Base-by-base conservation (phyloP, 2,888 invertebrate genomes). In the Hyles lineata region DNA sequence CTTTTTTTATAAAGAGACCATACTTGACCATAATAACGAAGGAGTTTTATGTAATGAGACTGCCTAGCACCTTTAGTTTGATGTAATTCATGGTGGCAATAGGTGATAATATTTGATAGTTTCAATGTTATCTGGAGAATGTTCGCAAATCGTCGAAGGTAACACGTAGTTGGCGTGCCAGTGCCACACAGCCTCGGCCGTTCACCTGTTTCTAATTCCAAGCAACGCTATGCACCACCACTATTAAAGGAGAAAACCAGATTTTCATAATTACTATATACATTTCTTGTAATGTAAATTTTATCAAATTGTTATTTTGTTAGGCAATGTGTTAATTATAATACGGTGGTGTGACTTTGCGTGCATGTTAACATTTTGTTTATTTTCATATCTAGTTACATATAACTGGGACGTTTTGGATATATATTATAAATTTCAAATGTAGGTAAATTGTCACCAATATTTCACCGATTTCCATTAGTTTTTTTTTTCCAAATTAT, bases 111-210 rank as follows among this genome's bases (percentile, higher is more conserved):
- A 79, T 82, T 80, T 76, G 75, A 76, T 79, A 77, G n/a, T 35
- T 21, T 59, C 43, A 32, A 74, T 75, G 71, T 61, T 55, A 70
- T 74, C 75, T 32, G 79, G 81, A 80, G 80, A 83, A 80, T 77
- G 82, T 80, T 85, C 78, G 86, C 85, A 83, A 86, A 86, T 86
- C 85, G 83, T 83, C 83, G 87, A 84, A 87, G 85, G 88, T 83
- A 85, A 83, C 81, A 82, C 83, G 85, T 81, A 78, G 81, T 77
- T 85, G 82, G 84, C 85, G 86, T 84, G 83, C 83, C 81, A 59
- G 75, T 75, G 78, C 81, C 83, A 81, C 79, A 80, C 74, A 77
- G 78, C 80, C 74, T 43, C 85, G 89, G 89, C 85, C 90, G 82
- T 89, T 90, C 89, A 90, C 90, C 89, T 87, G 87, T 82, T 80